Percentiles rank a stretch among this genome's conserved stretches.
Conservation (phyloP, 2,113 vertebrate species). For the Podarcis raffonei region DNA sequence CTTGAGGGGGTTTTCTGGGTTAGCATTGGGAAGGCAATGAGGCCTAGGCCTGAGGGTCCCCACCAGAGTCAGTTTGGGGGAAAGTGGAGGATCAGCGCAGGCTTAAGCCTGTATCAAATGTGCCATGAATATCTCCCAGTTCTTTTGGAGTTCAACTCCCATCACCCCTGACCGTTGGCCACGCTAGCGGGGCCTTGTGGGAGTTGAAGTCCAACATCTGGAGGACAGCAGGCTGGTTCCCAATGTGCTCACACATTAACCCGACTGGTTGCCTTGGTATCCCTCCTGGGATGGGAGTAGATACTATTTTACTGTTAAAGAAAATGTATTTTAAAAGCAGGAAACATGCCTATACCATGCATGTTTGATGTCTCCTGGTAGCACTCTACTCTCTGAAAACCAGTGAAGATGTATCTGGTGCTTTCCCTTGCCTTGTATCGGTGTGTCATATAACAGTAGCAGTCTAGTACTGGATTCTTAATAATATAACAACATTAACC, state of each 20-base stretch:
- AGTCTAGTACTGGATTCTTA: neutral
- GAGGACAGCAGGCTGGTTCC: no score
- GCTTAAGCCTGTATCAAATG: neutral
- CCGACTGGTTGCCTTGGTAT: no score
- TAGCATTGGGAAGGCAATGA: no score
- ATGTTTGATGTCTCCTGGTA: neutral
- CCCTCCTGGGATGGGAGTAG: neutral
- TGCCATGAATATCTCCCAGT: neutral
- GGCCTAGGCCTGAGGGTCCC: no score
- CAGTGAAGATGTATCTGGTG: neutral
- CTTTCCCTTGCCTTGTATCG: neutral
- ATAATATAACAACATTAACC: slow-evolving; percentile 3
- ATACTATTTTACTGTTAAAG: neutral
- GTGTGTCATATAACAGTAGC: neutral
- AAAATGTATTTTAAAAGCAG: neutral
- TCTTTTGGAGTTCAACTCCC: no score
- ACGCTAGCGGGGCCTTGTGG: no score
- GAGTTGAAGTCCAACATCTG: no score
- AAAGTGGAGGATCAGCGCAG: neutral
- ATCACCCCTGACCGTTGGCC: no score
- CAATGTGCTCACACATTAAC: no score
- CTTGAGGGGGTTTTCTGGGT: no score
- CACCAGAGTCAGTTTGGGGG: no score
- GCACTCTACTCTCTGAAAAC: neutral
- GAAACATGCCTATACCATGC: neutral